These are phyloP conservation scores for Mechanitis mazaeus DNA, from an alignment of 2,888 invertebrate species.

Conservation along the genomic window DNA sequence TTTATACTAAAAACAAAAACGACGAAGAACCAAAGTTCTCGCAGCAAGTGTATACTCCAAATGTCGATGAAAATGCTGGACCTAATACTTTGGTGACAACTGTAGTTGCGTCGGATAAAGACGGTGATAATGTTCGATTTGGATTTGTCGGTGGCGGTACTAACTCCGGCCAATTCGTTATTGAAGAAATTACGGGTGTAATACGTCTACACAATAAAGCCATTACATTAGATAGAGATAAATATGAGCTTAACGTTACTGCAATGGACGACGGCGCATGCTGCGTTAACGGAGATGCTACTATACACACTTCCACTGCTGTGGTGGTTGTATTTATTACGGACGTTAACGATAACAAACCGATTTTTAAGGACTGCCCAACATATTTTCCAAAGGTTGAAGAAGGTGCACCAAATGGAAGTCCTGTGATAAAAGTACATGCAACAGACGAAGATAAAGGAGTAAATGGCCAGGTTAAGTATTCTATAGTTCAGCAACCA, in stretches of 20 bases:
- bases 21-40: conserved; percentile 98
- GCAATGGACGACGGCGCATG: conserved; percentile 99
- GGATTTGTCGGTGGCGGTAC: conserved; percentile 94
- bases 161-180: conserved; percentile 94
- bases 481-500: conserved; percentile 97
- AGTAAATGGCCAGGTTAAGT: conserved; percentile 95
- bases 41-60: conserved; percentile 96
- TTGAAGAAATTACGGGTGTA: conserved; percentile 96
- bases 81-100: conserved; percentile 97
- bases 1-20: conserved; percentile 98
- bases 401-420: conserved; percentile 95
- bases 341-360: conserved; percentile 98
- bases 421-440: conserved; percentile 94
- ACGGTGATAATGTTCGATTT: conserved; percentile 96
- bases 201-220: conserved; percentile 92
- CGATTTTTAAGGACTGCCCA: conserved; percentile 94
- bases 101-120: conserved; percentile 97
- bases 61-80: conserved; percentile 96
- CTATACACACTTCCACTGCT: conserved; percentile 94
- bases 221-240: conserved; percentile 92
- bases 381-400: conserved; percentile 96
- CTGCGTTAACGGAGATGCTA: conserved; percentile 91
- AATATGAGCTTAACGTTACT: conserved; percentile 97
- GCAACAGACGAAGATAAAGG: conserved; percentile 98
- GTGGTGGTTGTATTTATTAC: conserved; percentile 97